Evolutionary conservation across 2,888 invertebrate genomes (phyloP), one percentile per base, ranked within the genome.

Genomic region (Zhuqinia jingwanae): DNA sequence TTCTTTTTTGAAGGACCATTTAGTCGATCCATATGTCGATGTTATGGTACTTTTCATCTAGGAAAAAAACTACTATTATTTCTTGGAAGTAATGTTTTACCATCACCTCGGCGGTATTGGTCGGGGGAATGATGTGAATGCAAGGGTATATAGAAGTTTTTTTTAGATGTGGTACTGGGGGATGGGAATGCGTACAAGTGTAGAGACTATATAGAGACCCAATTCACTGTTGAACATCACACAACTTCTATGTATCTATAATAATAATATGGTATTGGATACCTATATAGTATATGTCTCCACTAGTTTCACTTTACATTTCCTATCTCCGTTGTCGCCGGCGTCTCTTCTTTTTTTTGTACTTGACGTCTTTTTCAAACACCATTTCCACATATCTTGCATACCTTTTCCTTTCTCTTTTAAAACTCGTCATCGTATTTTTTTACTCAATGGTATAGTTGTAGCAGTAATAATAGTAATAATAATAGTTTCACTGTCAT

Each of bases 1-100:
- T 80, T 80, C 80, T 80, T 65, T 80, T 80, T 70, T 80, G 80
- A 80, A 80, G 80, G 80, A 80, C 68, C 70, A 80, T 80, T 80
- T 80, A 80, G 56, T 70, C 80, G 70, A 80, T 70, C 70, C 80
- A 36, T 80, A 68, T 70, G 68, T 78, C 47, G 36, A 36, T 80
- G 80, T 68, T 70, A 80, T 80, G 70, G 68, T 70, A 53, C 68
- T 68, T 45, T 68, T 68, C 36, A 2, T 68, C 25, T 22, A 6
- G 47, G 17, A 15, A 22, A 47, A 36, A 45, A 68, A 42, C 47
- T 47, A 45, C 68, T 68, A 68, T 68, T 68, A 68, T 47, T 36
- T 68, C 68, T 45, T 65, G 22, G 15, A 45, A 1, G 68, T 45
- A 68, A 68, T 68, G 68, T 68, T 68, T 68, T 68, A 68, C 36